Percentiles rank a stretch among this genome's conserved stretches.
Conservation (phyloP, 2,888 invertebrate species). For the Crocallis elinguaria region DNA sequence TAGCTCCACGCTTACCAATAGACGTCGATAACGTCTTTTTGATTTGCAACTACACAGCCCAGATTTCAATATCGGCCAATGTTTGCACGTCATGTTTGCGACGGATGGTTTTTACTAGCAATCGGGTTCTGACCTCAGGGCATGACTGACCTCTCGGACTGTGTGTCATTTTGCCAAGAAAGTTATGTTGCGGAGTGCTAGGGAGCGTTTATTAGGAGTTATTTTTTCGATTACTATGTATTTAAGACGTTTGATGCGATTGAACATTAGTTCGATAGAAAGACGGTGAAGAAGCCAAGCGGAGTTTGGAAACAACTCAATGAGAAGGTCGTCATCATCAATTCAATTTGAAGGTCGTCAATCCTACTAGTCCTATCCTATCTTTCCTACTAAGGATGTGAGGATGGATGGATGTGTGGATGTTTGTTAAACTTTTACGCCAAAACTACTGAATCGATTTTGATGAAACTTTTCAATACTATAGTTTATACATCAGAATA, state of each 20-base stretch:
- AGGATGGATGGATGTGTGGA: too few relatives aligned
- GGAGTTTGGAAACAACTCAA: too few relatives aligned
- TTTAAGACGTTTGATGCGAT: neutral
- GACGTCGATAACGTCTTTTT: constrained; percentile 12
- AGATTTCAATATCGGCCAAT: constrained; percentile 46
- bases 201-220: neutral
- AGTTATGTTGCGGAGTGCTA: neutral
- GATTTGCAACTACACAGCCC: constrained; percentile 14
- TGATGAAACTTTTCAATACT: too few relatives aligned
- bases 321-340: too few relatives aligned
- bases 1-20: neutral
- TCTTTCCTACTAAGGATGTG: too few relatives aligned
- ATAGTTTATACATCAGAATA: too few relatives aligned
- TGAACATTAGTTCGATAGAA: too few relatives aligned
- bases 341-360: too few relatives aligned
- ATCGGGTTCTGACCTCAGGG: constrained; percentile 38
- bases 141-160: constrained; percentile 32
- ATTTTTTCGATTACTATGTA: neutral
- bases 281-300: too few relatives aligned
- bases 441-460: too few relatives aligned
- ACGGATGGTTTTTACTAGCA: constrained; percentile 31
- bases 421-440: too few relatives aligned
- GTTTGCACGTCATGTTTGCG: constrained; percentile 44
- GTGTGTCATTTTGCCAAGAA: constrained; percentile 16
- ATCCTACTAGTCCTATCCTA: too few relatives aligned